Evolutionary conservation across 2,888 invertebrate genomes (phyloP).

Genomic region (Drosophila pseudotakahashii): DNA sequence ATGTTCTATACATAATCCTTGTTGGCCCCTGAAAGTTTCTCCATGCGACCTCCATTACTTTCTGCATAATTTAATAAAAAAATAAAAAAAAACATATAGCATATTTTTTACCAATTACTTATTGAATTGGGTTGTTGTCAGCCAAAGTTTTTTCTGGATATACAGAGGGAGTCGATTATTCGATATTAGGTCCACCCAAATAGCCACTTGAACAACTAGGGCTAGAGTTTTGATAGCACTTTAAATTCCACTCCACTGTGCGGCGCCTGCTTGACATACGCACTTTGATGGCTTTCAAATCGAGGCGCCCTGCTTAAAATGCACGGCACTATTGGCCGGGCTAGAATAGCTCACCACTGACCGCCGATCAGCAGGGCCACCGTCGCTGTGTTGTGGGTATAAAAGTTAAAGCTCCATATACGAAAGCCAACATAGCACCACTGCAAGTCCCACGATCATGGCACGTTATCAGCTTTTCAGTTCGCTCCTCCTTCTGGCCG

Average conservation of each 20-base stretch:
- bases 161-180: neutral
- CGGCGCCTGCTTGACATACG: conserved; percentile 72
- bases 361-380: conserved; percentile 41
- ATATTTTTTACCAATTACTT: too few species aligned
- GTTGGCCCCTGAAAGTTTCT: too few species aligned
- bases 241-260: conserved; percentile 52
- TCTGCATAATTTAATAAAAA: too few species aligned
- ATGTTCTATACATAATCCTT: too few species aligned
- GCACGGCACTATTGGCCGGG: conserved; percentile 51
- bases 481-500: conserved; percentile 51
- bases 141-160: neutral
- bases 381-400: conserved; percentile 39
- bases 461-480: conserved; percentile 57
- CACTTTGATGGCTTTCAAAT: conserved; percentile 54
- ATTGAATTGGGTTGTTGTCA: too few species aligned
- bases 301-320: conserved; percentile 66
- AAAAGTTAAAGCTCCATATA: conserved; percentile 65
- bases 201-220: conserved; percentile 3
- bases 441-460: conserved; percentile 59
- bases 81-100: too few species aligned
- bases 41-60: too few species aligned
- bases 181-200: conserved; percentile 17
- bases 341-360: conserved; percentile 53
- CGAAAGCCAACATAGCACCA: conserved; percentile 56
- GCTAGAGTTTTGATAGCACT: conserved; percentile 21